Conservation (phyloP, 1,140 invertebrate species). For the Lepidotrigona ventralis region DNA sequence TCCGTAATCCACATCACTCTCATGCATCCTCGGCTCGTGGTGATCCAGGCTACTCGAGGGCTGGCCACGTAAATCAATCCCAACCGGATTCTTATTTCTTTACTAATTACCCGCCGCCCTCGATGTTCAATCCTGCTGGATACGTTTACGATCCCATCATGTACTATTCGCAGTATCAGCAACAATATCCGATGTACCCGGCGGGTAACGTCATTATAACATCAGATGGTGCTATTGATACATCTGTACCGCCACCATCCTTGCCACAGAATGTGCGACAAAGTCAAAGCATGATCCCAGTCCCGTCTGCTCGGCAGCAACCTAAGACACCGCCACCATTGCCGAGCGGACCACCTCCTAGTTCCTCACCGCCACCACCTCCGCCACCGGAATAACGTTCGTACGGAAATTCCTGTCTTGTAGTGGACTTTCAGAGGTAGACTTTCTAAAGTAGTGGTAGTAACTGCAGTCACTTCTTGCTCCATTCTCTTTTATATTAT, state of each 20-base stretch:
- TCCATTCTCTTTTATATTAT: conserved; percentile 3
- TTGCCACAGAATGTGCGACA: conserved; percentile 47
- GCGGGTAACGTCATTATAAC: conserved; percentile 70
- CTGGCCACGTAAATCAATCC: conserved; percentile 20
- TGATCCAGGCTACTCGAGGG: conserved; percentile 53
- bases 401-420: conserved; percentile 35
- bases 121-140: conserved; percentile 49
- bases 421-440: conserved; percentile 47
- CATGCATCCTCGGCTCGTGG: conserved; percentile 53
- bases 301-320: conserved; percentile 27
- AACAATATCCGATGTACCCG: conserved; percentile 68
- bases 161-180: conserved; percentile 70
- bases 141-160: conserved; percentile 70
- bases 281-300: conserved; percentile 27
- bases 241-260: conserved; percentile 74
- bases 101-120: conserved; percentile 67
- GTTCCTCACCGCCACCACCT: conserved; percentile 75
- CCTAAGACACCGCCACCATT: conserved; percentile 70
- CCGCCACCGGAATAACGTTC: conserved; percentile 76
- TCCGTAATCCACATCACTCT: conserved; percentile 48
- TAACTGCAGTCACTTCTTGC: conserved; percentile 19
- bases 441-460: conserved; percentile 21
- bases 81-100: conserved; percentile 64
- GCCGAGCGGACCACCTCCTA: conserved; percentile 78
- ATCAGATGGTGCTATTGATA: conserved; percentile 72